A percentile compares a stretch with the other conserved stretches of the same genome.
These are phyloP conservation scores for Lasiommata megera DNA, from an alignment of 2,888 invertebrate species.

Conservation along the genomic window DNA sequence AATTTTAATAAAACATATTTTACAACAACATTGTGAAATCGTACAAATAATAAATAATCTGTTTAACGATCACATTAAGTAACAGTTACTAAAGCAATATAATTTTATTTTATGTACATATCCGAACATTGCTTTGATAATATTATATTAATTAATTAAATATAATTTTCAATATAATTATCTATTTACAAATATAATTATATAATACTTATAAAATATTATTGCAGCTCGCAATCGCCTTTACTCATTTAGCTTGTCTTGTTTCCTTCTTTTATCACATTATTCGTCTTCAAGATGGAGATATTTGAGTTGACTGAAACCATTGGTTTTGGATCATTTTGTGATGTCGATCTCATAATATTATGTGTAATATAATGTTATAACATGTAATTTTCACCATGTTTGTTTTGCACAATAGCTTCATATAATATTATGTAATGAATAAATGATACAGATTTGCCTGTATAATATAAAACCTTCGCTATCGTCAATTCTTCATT, in stretches of 20 bases:
- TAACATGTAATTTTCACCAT: neutral
- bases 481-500: neutral
- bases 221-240: slow-evolving; percentile 73
- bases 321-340: neutral
- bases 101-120: slow-evolving; percentile 70
- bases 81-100: slow-evolving; percentile 64
- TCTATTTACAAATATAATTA: slow-evolving; percentile 61
- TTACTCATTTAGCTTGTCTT: slow-evolving; percentile 38
- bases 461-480: neutral
- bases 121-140: slow-evolving; percentile 64
- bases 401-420: neutral
- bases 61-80: slow-evolving; percentile 53
- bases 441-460: neutral
- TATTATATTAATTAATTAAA: slow-evolving; percentile 39
- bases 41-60: slow-evolving; percentile 12
- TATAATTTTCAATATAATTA: slow-evolving; percentile 42
- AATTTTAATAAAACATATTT: slow-evolving; percentile 5
- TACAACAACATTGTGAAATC: slow-evolving; percentile 3
- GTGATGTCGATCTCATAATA: neutral
- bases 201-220: slow-evolving; percentile 71
- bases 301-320: slow-evolving; percentile 10
- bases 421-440: neutral
- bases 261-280: slow-evolving; percentile 33
- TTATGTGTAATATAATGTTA: neutral
- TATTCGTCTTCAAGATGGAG: slow-evolving; percentile 31